Evolutionary conservation across 1,140 invertebrate genomes (phyloP), one percentile per base, ranked within the genome.

Genomic region (Tyrophagus putrescentiae): DNA sequence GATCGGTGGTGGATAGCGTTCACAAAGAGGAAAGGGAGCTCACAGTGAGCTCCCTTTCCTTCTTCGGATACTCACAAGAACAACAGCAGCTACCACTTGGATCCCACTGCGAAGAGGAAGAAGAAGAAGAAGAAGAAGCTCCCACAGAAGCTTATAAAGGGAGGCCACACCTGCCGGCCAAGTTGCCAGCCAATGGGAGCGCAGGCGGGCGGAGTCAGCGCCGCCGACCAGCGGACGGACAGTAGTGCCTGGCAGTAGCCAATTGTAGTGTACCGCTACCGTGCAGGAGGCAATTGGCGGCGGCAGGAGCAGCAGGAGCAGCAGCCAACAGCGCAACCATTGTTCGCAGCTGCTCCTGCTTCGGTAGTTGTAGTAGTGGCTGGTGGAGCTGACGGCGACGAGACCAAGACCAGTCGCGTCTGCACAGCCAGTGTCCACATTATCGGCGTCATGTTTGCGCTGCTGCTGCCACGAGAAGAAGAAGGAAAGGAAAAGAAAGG

Each of bases 221-320:
- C 45, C 13, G 18, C 31, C 21, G 45, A 25, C 18, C 21, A 29
- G 21, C 31, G 45, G 18, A 21, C 18, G 45, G 45, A 48, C 45
- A 48, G 45, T 48, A 48, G 45, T 48, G 7, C 18, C 21, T 21
- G n/a, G 23, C 52, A 27, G 52, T 54, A 54, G 52, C 52, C 4
- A 54, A 54, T 54, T 54, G 13, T n/a, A 54, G 13, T 54, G 52
- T 54, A 54, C 52, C 52, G 52, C 52, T 54, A 54, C 52, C 52
- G 52, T 54, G 25, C 6, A 54, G n/a, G 39, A 54, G 13, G 3
- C 52, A 48, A 48, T 48, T 48, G 45, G 45, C 45, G 31, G 45
- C 45, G 31, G 23, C 31, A 29, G 23, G 45, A 13, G 36, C 36
- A 39, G 13, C n/a, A n/a, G 18, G 41, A 42, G 18, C 41, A 42